Percentiles rank a stretch among this genome's conserved stretches.
Evolutionary conservation across 2,113 vertebrate species (phyloP).

Genomic region (Tragelaphus scriptus): DNA sequence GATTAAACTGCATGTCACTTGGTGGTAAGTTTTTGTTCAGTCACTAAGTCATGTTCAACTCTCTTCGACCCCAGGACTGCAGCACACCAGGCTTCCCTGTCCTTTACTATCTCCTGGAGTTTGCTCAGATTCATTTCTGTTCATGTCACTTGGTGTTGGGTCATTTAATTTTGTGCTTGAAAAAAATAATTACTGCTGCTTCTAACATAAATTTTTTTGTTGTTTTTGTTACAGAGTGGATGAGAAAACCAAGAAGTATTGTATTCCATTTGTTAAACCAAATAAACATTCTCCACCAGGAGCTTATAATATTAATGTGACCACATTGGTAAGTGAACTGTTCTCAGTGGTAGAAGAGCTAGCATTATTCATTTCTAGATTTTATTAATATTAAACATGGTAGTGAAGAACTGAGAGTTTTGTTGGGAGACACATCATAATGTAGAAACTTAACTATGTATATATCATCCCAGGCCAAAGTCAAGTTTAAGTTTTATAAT

Average conservation of each 20-base stretch:
- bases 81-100: not conserved
- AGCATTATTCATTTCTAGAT: not conserved
- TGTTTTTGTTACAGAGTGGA: constrained; percentile 77
- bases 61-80: not conserved
- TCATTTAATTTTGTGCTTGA: constrained; percentile 22
- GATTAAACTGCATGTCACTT: not conserved
- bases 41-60: not conserved
- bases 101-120: not conserved
- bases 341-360: not conserved
- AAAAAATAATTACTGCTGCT: not conserved
- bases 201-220: not conserved
- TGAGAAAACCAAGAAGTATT: constrained; percentile 80
- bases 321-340: constrained; percentile 77
- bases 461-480: not conserved
- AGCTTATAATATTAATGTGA: constrained; percentile 66
- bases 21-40: not conserved
- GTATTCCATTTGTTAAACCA: constrained; percentile 74
- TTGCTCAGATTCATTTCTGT: not conserved
- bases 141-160: not conserved
- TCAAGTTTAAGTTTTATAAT: constrained; percentile 10
- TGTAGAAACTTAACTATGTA: not conserved
- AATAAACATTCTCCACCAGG: constrained; percentile 72
- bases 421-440: not conserved
- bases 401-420: constrained; percentile 5
- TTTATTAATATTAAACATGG: not conserved